Base-by-base conservation (phyloP, 2,113 vertebrate genomes). In the Uria aalge region DNA sequence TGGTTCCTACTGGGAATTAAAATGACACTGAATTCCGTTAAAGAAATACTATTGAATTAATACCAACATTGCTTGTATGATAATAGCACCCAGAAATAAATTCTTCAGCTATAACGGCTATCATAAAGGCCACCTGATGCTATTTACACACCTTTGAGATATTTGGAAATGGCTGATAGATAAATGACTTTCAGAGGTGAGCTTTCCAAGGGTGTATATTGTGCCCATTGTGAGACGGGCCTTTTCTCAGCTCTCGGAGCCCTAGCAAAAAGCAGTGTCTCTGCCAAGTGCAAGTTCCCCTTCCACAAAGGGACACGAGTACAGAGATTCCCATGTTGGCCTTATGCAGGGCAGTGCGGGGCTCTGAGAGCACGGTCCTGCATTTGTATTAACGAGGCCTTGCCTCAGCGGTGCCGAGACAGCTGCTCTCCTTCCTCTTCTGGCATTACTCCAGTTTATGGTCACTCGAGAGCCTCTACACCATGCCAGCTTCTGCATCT, bases 1-100 rank as follows among this genome's bases (percentile, higher is more conserved):
- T 53, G 22, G 27, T 66, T 91, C 41, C 47, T 95, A 50, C 59
- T 43, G 79, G 43, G 40, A 93, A 95, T 88, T 77, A 72, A 88
- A 53, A 56, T 85, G 34, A 43, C 8, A 18, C 13, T 34, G 60
- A 40, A 56, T 80, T 95, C n/a, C 36, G 27, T 93, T 64, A 52
- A 53, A 88, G 48, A 68, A 82, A 50, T 82, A 30, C 30, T 56
- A 9, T 30, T 56, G 57, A 82, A 78, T 48, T 72, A 79, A 88
- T 79, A 34, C 48, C 14, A 88, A 36, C 30, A 57, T 90, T 78
- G 32, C 55, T 71, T 48, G n/a, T 57, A 17, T 66, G 57, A 50
- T 69, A 62, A 69, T 69, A 94, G 30, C 60, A 74, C 12, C 4
- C 50, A 92, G n/a, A 56, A 80, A 38, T 71, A 72, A 76, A 76